Conservation (phyloP, 2,888 invertebrate species). For the Heteropelma amictum region DNA sequence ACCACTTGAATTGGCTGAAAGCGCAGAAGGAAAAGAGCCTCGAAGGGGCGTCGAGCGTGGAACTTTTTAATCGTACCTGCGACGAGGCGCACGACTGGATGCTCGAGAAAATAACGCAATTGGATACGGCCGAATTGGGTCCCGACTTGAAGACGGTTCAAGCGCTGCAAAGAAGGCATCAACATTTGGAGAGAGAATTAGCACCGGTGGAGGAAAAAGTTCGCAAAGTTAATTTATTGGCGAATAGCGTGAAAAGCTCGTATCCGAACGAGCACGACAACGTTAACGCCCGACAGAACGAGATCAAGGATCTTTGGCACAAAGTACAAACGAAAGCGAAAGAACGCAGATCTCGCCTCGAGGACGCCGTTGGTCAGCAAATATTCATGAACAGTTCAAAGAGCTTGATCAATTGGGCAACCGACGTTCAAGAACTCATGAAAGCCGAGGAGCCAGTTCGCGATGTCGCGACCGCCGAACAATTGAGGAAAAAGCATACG, state of each 20-base stretch:
- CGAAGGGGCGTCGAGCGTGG: conserved; percentile 95
- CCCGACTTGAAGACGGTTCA: conserved; percentile 94
- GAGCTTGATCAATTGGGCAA: conserved; percentile 90
- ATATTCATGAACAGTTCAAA: conserved; percentile 93
- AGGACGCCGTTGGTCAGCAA: conserved; percentile 97
- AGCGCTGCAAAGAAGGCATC: conserved; percentile 93
- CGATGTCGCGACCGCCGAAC: conserved; percentile 96
- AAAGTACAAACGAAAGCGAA: conserved; percentile 91
- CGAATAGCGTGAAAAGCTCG: conserved; percentile 92
- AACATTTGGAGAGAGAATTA: conserved; percentile 95
- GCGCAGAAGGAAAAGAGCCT: conserved; percentile 94
- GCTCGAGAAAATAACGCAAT: conserved; percentile 94
- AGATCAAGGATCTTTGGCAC: conserved; percentile 93
- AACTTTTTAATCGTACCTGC: conserved; percentile 96
- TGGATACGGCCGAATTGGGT: conserved; percentile 88
- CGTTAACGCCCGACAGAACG: conserved; percentile 90
- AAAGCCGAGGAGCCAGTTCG: conserved; percentile 89
- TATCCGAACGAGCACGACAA: conserved; percentile 94
- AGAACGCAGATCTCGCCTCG: conserved; percentile 89
- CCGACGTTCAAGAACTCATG: conserved; percentile 87
- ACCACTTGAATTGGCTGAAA: conserved; percentile 90
- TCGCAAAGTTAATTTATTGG: conserved; percentile 88
- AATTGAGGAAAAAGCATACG: conserved; percentile 91
- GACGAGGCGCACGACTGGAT: conserved; percentile 99
- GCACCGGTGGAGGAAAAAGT: conserved; percentile 97